A percentile compares a stretch with the other conserved stretches of the same genome.
These are phyloP conservation scores for Falco columbarius DNA, from an alignment of 2,797 vertebrate species.

Conservation along the genomic window DNA sequence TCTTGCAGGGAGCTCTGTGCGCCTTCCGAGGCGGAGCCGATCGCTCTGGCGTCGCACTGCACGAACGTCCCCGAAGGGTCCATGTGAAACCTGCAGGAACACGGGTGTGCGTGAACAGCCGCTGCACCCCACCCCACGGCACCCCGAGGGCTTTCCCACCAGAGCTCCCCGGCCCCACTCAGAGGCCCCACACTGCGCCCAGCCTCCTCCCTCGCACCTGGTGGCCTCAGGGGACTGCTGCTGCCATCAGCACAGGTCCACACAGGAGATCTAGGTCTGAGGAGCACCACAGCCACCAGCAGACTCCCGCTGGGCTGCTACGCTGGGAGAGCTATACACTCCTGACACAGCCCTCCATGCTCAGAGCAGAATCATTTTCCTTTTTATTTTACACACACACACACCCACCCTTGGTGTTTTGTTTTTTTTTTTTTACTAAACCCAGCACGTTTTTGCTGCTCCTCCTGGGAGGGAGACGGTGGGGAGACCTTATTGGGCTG, in stretches of 20 bases:
- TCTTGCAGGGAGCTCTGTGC: constrained; percentile 98
- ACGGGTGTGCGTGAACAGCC: background rate
- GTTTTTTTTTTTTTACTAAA: background rate
- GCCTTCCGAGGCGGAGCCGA: constrained; percentile 96
- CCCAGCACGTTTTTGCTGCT: background rate
- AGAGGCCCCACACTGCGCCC: background rate
- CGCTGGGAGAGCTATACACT: background rate
- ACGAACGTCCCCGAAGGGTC: constrained; percentile 98
- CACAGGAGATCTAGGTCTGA: background rate
- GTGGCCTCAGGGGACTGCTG: background rate
- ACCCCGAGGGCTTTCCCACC: background rate
- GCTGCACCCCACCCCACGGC: background rate
- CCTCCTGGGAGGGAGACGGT: background rate
- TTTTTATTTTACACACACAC: background rate
- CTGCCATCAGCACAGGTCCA: background rate
- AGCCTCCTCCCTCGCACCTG: background rate
- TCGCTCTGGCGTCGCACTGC: constrained; percentile 95
- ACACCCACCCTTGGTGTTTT: too few relatives aligned
- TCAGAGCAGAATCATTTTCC: background rate
- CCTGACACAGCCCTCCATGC: background rate
- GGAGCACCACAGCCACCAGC: background rate
- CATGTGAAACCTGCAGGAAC: constrained; percentile 91
- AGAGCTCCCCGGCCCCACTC: too few relatives aligned
- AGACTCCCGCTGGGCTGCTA: background rate
- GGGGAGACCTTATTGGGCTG: background rate